phyloP scores from a whole-genome alignment of 2,888 invertebrate species.

The Hypomecis punctinalis region DNA sequence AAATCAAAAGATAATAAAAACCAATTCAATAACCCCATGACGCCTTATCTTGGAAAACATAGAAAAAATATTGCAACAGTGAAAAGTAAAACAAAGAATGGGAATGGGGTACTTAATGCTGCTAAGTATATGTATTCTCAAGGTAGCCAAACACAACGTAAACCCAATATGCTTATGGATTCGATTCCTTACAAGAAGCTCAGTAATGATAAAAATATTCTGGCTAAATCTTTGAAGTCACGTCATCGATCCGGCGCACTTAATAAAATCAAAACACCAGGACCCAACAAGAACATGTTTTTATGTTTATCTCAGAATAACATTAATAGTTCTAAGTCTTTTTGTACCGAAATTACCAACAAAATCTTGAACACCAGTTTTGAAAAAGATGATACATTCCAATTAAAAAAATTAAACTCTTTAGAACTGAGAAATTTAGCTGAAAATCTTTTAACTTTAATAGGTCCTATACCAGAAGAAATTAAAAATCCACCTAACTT shows the following conservation, averaged over 20 bases:
- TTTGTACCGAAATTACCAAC: not conserved
- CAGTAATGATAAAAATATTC: not conserved
- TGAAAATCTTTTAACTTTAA: conserved; percentile 9
- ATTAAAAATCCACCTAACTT: not conserved
- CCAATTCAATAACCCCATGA: not conserved
- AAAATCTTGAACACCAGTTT: not conserved
- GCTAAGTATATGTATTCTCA: not conserved
- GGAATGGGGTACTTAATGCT: not conserved
- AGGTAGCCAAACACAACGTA: not conserved
- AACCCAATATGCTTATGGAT: conserved; percentile 3
- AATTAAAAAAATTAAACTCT: not conserved
- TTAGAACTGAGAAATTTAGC: conserved; percentile 16
- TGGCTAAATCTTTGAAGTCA: conserved; percentile 1
- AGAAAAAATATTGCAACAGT: not conserved
- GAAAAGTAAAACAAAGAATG: conserved; percentile 11
- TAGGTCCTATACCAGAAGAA: conserved; percentile 15
- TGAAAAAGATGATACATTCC: not conserved
- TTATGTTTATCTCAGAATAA: not conserved
- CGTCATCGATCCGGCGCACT: not conserved
- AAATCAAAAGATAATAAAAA: conserved; percentile 18
- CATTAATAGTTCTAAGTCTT: not conserved
- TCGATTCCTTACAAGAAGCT: not conserved
- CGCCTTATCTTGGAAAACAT: not conserved
- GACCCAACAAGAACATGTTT: not conserved
- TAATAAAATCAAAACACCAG: conserved; percentile 1